These are phyloP conservation scores for Coelopa frigida DNA, from an alignment of 1,140 invertebrate species.

Conservation along the genomic window DNA sequence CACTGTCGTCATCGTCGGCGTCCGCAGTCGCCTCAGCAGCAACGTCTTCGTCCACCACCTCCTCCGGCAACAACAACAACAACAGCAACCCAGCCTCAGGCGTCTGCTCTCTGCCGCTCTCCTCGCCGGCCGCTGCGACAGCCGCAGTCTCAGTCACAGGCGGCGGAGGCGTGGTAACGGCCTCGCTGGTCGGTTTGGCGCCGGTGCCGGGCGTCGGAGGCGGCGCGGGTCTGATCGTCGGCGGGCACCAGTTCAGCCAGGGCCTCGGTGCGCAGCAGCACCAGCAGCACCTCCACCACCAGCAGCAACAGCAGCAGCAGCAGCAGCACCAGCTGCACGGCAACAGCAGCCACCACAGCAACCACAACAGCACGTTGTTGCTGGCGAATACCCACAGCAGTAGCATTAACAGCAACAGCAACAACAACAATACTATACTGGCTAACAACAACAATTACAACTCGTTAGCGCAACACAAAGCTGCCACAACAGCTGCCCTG, in stretches of 20 bases:
- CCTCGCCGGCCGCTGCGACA: conserved; percentile 41
- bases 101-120: conserved; percentile 40
- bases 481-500: conserved; percentile 24
- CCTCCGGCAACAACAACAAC: conserved; percentile 25
- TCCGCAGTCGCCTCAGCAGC: conserved; percentile 20
- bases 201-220: conserved; percentile 29
- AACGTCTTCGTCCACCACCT: conserved; percentile 6
- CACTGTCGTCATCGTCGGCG: conserved; percentile 15
- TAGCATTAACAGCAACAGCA: conserved; percentile 4
- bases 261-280: conserved; percentile 25
- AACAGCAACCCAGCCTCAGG: conserved; percentile 1
- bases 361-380: conserved; percentile 18
- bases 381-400: conserved; percentile 9
- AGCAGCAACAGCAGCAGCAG: conserved; percentile 20
- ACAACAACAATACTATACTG: conserved; percentile 3
- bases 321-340: conserved; percentile 15
- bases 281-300: conserved; percentile 16
- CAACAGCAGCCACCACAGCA: conserved; percentile 17
- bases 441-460: conserved; percentile 12
- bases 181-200: conserved; percentile 8
- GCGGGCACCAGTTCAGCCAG: conserved; percentile 14
- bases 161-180: conserved; percentile 24
- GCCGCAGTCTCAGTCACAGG: conserved; percentile 39
- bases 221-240: too few relatives aligned
- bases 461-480: conserved; percentile 6